phyloP scores from a whole-genome alignment of 2,888 invertebrate genomes.

The Platerodrilus igneus region DNA sequence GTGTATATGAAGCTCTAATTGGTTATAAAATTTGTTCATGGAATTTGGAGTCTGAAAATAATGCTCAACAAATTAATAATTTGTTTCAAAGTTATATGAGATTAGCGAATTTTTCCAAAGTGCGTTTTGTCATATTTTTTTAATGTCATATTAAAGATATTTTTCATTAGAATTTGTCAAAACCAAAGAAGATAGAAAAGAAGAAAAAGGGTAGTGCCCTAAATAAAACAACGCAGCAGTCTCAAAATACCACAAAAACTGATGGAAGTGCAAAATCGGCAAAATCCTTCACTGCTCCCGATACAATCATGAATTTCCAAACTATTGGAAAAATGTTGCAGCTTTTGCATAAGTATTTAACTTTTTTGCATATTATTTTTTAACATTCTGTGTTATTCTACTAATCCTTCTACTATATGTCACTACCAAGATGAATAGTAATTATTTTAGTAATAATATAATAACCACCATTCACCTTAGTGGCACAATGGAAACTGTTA shows the following conservation, averaged over 20 bases:
- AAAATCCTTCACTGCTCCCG: conserved; percentile 43
- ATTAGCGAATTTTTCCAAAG: conserved; percentile 58
- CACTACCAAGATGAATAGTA: too few species aligned
- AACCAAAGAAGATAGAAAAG: conserved; percentile 47
- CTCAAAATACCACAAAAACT: conserved; percentile 33
- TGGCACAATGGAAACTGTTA: too few species aligned
- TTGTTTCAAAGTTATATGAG: conserved; percentile 55
- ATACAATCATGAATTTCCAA: conserved; percentile 49
- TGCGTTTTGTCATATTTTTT: too few species aligned
- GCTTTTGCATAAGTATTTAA: conserved; percentile 48
- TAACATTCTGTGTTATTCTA: neutral
- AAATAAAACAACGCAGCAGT: conserved; percentile 40
- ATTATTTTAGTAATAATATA: too few species aligned
- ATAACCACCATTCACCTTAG: too few species aligned
- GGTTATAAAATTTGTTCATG: conserved; percentile 59
- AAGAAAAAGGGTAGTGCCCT: conserved; percentile 44
- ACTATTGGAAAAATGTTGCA: conserved; percentile 46
- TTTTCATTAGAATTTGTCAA: conserved; percentile 39
- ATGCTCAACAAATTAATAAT: conserved; percentile 49
- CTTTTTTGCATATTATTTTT: conserved; percentile 1
- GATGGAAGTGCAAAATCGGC: conserved; percentile 17
- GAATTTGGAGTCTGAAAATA: conserved; percentile 44
- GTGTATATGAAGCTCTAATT: conserved; percentile 63
- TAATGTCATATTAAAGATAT: conserved; percentile 1
- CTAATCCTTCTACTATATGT: conserved; percentile 5